A percentile compares a stretch with the other conserved stretches of the same genome.
phyloP scores from a whole-genome alignment of 2,888 invertebrate genomes.

The Cephonodes hylas region DNA sequence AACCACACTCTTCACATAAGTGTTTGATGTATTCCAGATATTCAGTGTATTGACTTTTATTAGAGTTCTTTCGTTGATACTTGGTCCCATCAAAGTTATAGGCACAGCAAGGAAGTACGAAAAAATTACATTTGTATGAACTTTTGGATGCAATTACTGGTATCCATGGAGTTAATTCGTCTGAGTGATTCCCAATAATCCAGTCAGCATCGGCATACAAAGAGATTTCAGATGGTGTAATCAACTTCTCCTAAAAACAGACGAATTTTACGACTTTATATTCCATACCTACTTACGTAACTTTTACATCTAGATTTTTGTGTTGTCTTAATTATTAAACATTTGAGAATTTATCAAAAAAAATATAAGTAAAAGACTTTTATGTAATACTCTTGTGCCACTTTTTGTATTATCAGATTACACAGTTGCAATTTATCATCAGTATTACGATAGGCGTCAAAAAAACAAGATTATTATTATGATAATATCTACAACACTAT shows the following conservation, averaged over 20 bases:
- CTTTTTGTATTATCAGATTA: neutral
- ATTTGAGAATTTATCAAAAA: neutral
- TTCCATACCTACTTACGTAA: too few relatives aligned
- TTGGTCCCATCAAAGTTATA: slow-evolving; percentile 94
- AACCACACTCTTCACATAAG: slow-evolving; percentile 86
- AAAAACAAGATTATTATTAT: neutral
- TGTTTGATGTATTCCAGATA: slow-evolving; percentile 84
- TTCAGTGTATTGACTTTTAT: slow-evolving; percentile 88
- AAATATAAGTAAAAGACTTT: too few relatives aligned
- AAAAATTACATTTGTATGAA: slow-evolving; percentile 88
- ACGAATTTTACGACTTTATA: neutral
- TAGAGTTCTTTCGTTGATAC: slow-evolving; percentile 86
- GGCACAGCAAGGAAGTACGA: slow-evolving; percentile 97
- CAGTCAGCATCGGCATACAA: slow-evolving; percentile 90
- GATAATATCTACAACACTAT: neutral
- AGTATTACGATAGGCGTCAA: neutral
- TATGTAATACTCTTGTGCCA: too few relatives aligned
- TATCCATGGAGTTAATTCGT: slow-evolving; percentile 99
- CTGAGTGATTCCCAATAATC: slow-evolving; percentile 99
- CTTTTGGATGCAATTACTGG: slow-evolving; percentile 93
- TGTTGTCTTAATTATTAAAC: too few relatives aligned
- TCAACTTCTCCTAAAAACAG: slow-evolving; percentile 81
- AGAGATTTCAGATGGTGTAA: slow-evolving; percentile 85
- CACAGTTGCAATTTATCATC: neutral
- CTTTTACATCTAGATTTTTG: too few relatives aligned